Evolutionary conservation across 1,140 invertebrate genomes (phyloP), one percentile per base, ranked within the genome.

Genomic region (Tetraneura akinire): DNA sequence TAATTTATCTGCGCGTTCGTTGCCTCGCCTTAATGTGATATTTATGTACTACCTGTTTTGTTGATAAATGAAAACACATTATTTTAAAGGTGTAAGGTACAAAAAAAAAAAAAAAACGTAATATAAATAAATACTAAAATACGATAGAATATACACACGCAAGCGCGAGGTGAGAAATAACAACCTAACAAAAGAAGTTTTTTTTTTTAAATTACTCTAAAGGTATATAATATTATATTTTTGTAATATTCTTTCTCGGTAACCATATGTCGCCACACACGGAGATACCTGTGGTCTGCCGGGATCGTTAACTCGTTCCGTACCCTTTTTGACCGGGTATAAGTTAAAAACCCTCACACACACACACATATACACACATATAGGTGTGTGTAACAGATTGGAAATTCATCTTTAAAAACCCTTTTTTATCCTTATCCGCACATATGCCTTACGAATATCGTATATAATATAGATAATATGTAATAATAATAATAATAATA

Each of bases 221-320:
- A 55, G 71, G 49, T 76, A 42, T 76, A 57, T 57, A 18, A 47
- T 23, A 71, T 51, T 51, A 51, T 49, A 60, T 51, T 74, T 57
- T 42, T 26, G 71, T 53, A 76, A 76, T 57, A 76, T 57, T 37
- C 51, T 53, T 57, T 42, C 53, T 78, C 74, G 74, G 74, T 78
- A 57, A 57, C 74, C 74, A 62, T 78, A 78, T 78, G 74, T 78
- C 53, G 74, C 55, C 37, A 32, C 21, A 53, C 53, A n/a, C 26
- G 32, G 32, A 78, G 53, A 37, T 78, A 78, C 55, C 74, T 78
- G 74, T 62, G 71, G 71, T 76, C 51, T 32, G 51, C 51, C 29
- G 42, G 55, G 51, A 78, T 78, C 74, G 51, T 78, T 78, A 78
- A 78, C 74, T 78, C 74, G 37, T 78, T 78, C 53, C 16, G 42